phyloP scores from a whole-genome alignment of 1,140 invertebrate species.

The Ceratoteleas bidentatus region DNA sequence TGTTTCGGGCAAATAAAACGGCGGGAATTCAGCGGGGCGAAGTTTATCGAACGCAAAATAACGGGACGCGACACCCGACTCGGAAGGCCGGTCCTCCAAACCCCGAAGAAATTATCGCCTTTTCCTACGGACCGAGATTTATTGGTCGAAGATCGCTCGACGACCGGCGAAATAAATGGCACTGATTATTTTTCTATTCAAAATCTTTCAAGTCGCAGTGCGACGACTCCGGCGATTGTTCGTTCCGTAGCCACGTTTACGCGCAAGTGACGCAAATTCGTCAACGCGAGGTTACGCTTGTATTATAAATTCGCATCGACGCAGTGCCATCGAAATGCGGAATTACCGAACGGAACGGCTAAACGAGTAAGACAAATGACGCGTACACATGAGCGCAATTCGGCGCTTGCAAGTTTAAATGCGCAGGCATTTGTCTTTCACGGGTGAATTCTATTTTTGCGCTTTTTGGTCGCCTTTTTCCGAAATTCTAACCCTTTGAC shows the following conservation, averaged over 20 bases:
- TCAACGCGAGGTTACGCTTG: slow-evolving; percentile 5
- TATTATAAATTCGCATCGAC: slow-evolving; percentile 46
- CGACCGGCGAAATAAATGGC: slow-evolving; percentile 26
- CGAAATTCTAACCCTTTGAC: slow-evolving; percentile 49
- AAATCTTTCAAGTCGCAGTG: slow-evolving; percentile 6
- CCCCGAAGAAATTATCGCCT: too few species aligned
- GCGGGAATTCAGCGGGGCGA: too few species aligned
- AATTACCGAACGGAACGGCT: slow-evolving; percentile 35
- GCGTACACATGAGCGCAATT: slow-evolving; percentile 23
- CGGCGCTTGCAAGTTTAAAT: slow-evolving; percentile 35
- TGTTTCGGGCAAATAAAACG: too few species aligned
- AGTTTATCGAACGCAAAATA: too few species aligned
- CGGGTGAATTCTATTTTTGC: slow-evolving; percentile 31
- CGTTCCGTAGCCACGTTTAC: too few species aligned
- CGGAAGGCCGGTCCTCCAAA: too few species aligned
- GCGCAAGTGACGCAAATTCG: not conserved
- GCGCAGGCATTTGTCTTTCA: slow-evolving; percentile 45
- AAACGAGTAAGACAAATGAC: slow-evolving; percentile 51
- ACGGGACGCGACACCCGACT: too few species aligned
- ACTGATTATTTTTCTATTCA: slow-evolving; percentile 34
- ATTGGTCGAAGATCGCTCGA: slow-evolving; percentile 30
- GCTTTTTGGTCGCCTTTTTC: slow-evolving; percentile 11
- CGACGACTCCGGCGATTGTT: too few species aligned
- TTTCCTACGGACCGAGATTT: too few species aligned
- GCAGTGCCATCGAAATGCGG: slow-evolving; percentile 37